Base-by-base conservation (phyloP, 2,113 vertebrate species). In the Coptodon bakossiorum region DNA sequence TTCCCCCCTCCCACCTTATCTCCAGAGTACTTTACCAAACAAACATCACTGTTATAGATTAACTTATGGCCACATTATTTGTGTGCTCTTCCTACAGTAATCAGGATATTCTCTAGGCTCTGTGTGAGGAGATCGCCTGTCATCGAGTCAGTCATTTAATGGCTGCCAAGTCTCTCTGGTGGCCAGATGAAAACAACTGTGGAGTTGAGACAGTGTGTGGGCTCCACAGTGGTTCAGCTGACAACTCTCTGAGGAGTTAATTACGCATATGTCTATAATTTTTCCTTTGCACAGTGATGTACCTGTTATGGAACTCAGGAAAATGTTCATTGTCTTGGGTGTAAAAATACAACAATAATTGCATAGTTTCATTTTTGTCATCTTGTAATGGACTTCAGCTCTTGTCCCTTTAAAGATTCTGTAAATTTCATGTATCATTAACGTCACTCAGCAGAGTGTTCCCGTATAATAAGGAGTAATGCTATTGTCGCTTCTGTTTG, bases 181-280 rank as follows among this genome's bases (percentile, higher is more conserved):
- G 71, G 83, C 73, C 45, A 78, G 43, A 78, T 78, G 56, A 79
- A 61, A 78, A 59, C 73, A 31, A 59, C 71, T 82, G 14, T 31
- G 76, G 12, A 52, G 53, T 79, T 80, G 81, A 88, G 61, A 85
- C 81, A 54, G 68, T 71, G 91, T 22, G 85, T 91, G 89, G 90
- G 88, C 86, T 45, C 52, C 82, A 36, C 52, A 66, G 19, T 27
- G 40, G 90, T 61, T 89, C 53, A 54, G 43, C 34, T 83, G 87
- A 89, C 89, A 89, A 48, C 36, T 88, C 89, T 82, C 89, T 86
- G 59, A 92, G 80, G 61, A 88, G 61, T 78, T 92, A 93, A 92
- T 91, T 89, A 86, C 86, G 80, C 56, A 50, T 27, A 86, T 86
- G 83, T 90, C 81, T 81, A 86, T 71, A 78, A 85, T 81, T 88